phyloP scores from a whole-genome alignment of 92 coral and sea anemone species.

The Porites lobata region DNA sequence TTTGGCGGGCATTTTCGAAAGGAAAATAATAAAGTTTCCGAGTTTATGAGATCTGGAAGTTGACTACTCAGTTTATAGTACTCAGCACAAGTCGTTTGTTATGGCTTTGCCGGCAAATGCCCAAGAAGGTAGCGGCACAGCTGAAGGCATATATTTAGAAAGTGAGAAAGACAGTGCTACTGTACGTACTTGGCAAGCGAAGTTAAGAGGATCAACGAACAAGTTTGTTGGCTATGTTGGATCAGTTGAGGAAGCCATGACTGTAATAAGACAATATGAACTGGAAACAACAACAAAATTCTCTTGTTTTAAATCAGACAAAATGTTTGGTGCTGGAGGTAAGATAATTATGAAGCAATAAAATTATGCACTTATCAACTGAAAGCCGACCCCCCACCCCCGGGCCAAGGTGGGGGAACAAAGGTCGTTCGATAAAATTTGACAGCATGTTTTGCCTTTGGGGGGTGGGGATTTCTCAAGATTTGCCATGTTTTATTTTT shows the following conservation, averaged over 20 bases:
- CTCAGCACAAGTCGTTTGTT: background rate
- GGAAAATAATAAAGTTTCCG: background rate
- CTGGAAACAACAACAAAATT: conserved; percentile 50
- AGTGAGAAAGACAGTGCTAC: background rate
- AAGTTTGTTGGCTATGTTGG: conserved; percentile 51
- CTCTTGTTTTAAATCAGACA: conserved; percentile 46
- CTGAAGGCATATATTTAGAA: background rate
- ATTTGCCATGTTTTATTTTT: too few species aligned
- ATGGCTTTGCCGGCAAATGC: conserved; percentile 45
- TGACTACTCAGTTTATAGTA: background rate
- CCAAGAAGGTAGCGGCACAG: conserved; percentile 11
- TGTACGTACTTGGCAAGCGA: conserved; percentile 24
- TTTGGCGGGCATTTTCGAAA: conserved; percentile 43
- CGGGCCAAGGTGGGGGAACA: too few species aligned
- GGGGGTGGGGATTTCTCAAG: too few species aligned
- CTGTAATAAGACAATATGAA: conserved; percentile 24
- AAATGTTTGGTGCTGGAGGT: conserved; percentile 62
- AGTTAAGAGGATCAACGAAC: conserved; percentile 35
- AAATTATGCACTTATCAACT: too few species aligned
- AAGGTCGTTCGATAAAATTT: too few species aligned
- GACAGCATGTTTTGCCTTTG: too few species aligned
- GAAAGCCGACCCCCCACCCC: too few species aligned
- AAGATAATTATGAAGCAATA: background rate
- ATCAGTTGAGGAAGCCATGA: conserved; percentile 52
- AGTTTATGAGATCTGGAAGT: conserved; percentile 9